These are phyloP conservation scores for Popillia japonica DNA, from an alignment of 1,140 invertebrate species.

Conservation along the genomic window DNA sequence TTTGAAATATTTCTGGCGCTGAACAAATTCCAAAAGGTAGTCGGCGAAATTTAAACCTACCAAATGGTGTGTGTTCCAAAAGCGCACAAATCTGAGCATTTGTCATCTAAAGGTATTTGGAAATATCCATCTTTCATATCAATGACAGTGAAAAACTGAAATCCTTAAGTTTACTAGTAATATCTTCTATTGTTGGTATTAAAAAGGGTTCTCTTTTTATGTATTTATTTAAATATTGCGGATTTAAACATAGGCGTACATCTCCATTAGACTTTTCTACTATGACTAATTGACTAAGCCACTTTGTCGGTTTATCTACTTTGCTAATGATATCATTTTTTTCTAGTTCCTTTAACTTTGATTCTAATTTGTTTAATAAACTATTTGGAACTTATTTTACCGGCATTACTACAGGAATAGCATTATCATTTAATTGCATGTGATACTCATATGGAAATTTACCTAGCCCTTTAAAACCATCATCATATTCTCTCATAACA, in stretches of 20 bases:
- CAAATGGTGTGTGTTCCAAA: not conserved
- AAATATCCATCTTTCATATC: not conserved
- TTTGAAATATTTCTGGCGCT: slow-evolving; percentile 44
- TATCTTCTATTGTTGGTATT: not conserved
- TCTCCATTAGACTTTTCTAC: slow-evolving; percentile 57
- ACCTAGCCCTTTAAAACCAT: too few relatives aligned
- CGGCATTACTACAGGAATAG: too few relatives aligned
- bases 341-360: too few relatives aligned
- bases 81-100: not conserved
- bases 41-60: not conserved
- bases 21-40: not conserved
- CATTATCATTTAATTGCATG: too few relatives aligned
- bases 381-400: too few relatives aligned
- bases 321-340: too few relatives aligned
- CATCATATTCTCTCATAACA: too few relatives aligned
- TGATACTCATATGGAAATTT: too few relatives aligned
- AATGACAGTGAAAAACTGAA: not conserved
- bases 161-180: not conserved
- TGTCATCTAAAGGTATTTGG: not conserved
- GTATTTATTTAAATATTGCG: slow-evolving; percentile 53
- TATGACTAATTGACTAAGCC: slow-evolving; percentile 59
- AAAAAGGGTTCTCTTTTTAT: slow-evolving; percentile 40
- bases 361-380: too few relatives aligned
- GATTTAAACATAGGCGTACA: slow-evolving; percentile 59
- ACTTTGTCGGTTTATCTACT: slow-evolving; percentile 44